These are phyloP conservation scores for Notoglanidium macrostoma DNA, from an alignment of 2,797 vertebrate species.

Conservation along the genomic window DNA sequence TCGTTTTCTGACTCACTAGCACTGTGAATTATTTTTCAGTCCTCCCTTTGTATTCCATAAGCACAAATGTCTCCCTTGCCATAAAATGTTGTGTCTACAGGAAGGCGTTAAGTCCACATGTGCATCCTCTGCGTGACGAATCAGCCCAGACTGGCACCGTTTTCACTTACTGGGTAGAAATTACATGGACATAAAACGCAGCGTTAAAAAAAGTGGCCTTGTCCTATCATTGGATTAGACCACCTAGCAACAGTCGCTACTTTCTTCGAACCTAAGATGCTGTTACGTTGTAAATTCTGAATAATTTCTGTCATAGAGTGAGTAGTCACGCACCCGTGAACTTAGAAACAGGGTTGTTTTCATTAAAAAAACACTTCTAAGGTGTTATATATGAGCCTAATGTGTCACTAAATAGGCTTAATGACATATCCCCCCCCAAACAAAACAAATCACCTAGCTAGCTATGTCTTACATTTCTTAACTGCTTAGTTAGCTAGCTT, in stretches of 20 bases:
- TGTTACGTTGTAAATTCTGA: background rate
- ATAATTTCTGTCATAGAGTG: background rate
- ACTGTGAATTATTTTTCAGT: conserved; percentile 25
- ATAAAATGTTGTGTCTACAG: conserved; percentile 31
- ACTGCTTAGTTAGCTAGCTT: background rate
- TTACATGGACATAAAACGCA: background rate
- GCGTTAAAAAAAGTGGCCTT: background rate
- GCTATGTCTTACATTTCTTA: background rate
- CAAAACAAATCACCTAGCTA: background rate
- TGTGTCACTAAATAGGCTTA: background rate
- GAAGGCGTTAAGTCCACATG: background rate
- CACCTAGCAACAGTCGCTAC: background rate
- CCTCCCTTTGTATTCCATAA: conserved; percentile 36
- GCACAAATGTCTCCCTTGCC: conserved; percentile 7
- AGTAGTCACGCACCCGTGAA: too few relatives aligned
- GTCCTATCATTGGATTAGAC: conserved; percentile 25
- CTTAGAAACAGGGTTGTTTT: background rate
- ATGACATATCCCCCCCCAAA: background rate
- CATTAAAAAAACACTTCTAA: background rate
- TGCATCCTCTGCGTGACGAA: conserved; percentile 11
- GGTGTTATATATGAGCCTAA: background rate
- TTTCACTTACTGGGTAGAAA: conserved; percentile 9
- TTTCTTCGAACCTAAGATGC: background rate
- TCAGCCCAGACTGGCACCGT: background rate
- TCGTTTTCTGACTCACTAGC: conserved; percentile 29